phyloP scores from a whole-genome alignment of 2,113 vertebrate genomes.

The Elephas maximus region DNA sequence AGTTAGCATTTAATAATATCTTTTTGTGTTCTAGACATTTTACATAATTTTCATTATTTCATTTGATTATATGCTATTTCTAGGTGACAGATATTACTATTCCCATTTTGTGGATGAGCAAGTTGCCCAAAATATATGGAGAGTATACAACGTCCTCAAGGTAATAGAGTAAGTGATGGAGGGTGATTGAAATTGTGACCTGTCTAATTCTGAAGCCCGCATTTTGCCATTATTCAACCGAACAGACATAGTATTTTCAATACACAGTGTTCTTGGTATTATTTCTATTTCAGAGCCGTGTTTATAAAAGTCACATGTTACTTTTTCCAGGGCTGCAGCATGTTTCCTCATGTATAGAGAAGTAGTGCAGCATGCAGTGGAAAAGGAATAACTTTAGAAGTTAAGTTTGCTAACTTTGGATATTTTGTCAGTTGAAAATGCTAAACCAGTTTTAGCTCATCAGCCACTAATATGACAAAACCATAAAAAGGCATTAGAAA shows the following conservation, averaged over 20 bases:
- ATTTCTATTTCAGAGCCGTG: conserved; percentile 11
- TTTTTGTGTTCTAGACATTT: neutral
- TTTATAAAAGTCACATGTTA: neutral
- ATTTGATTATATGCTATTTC: neutral
- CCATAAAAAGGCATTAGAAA: neutral
- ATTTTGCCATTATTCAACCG: neutral
- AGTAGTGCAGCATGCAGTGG: neutral
- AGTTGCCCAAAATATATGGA: neutral
- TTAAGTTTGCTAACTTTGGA: neutral
- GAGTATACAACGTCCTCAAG: neutral
- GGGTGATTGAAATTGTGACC: neutral
- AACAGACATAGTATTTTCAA: neutral
- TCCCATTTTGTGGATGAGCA: neutral
- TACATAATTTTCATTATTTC: neutral
- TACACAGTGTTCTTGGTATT: neutral
- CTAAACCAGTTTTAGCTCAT: neutral
- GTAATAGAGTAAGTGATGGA: neutral
- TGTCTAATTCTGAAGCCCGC: neutral
- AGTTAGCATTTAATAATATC: neutral
- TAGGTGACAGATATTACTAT: neutral
- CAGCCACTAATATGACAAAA: neutral
- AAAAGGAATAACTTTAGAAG: neutral
- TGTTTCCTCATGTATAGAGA: neutral
- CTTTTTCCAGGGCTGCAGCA: neutral
- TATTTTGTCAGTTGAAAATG: neutral